Conservation (phyloP, 2,888 invertebrate species). For the Melanophora roralis region DNA sequence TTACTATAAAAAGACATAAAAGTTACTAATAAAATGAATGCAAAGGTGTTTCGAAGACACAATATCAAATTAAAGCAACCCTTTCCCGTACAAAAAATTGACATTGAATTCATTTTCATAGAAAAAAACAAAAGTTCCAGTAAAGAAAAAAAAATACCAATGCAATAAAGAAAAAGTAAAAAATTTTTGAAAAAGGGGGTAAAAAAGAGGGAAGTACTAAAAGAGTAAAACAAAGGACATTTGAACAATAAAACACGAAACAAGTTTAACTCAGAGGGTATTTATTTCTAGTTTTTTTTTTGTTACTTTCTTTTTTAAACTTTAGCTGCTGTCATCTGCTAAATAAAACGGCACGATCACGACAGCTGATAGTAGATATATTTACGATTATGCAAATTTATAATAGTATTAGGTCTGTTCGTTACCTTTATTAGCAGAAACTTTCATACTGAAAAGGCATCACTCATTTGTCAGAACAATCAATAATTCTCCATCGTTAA, state of each 20-base stretch:
- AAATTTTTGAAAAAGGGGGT: slow-evolving; percentile 9
- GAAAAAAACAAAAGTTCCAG: neutral
- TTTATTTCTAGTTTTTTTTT: neutral
- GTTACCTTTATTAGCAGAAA: too few relatives aligned
- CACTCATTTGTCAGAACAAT: too few relatives aligned
- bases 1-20: neutral
- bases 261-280: slow-evolving; percentile 23
- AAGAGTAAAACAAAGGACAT: slow-evolving; percentile 22
- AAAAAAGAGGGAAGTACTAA: neutral
- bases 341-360: neutral
- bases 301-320: neutral
- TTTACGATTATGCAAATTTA: slow-evolving; percentile 38
- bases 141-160: slow-evolving; percentile 28
- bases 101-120: slow-evolving; percentile 11
- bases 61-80: neutral
- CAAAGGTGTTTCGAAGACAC: slow-evolving; percentile 13
- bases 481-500: too few relatives aligned
- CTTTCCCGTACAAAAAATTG: neutral
- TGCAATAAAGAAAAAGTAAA: neutral
- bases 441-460: too few relatives aligned
- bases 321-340: slow-evolving; percentile 16
- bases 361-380: slow-evolving; percentile 26
- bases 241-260: neutral
- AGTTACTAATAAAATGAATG: neutral
- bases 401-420: neutral